Evolutionary conservation across 2,888 invertebrate species (phyloP).

Genomic region (Nomada fabriciana): DNA sequence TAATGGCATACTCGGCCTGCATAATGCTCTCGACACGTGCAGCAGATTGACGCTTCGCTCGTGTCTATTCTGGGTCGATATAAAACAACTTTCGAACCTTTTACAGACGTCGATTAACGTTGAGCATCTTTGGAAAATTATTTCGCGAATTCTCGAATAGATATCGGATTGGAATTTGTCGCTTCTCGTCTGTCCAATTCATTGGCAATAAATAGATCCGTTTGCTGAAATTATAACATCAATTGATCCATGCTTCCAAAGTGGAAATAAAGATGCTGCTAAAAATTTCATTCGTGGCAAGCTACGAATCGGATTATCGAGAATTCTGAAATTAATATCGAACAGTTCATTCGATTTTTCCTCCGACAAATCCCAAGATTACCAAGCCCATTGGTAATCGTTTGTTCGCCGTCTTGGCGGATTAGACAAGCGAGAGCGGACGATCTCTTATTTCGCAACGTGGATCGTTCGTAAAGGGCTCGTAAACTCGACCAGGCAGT

Average conservation of each 20-base stretch:
- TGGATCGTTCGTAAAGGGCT: conserved; percentile 50
- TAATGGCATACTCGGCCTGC: conserved; percentile 67
- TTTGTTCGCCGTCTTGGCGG: conserved; percentile 9
- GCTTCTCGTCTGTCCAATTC: too few relatives aligned
- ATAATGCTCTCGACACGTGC: conserved; percentile 70
- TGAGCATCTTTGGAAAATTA: neutral
- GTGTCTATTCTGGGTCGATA: conserved; percentile 14
- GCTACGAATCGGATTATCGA: too few relatives aligned
- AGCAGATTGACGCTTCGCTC: conserved; percentile 18
- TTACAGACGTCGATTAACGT: neutral
- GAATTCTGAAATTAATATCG: too few relatives aligned
- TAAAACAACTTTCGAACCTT: neutral
- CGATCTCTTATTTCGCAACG: conserved; percentile 55
- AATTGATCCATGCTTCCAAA: too few relatives aligned
- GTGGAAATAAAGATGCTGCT: too few relatives aligned
- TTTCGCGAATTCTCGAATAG: neutral
- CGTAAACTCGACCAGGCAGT: conserved; percentile 51
- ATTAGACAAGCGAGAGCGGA: conserved; percentile 13
- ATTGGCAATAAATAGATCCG: too few relatives aligned
- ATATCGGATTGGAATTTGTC: too few relatives aligned
- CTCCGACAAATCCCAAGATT: neutral
- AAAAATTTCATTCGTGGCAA: too few relatives aligned
- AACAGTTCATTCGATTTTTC: too few relatives aligned
- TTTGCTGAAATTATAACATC: too few relatives aligned
- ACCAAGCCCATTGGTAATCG: neutral